Percentiles rank a stretch among this genome's conserved stretches.
Evolutionary conservation across 2,113 vertebrate species (phyloP).

Genomic region (Sitta europaea): DNA sequence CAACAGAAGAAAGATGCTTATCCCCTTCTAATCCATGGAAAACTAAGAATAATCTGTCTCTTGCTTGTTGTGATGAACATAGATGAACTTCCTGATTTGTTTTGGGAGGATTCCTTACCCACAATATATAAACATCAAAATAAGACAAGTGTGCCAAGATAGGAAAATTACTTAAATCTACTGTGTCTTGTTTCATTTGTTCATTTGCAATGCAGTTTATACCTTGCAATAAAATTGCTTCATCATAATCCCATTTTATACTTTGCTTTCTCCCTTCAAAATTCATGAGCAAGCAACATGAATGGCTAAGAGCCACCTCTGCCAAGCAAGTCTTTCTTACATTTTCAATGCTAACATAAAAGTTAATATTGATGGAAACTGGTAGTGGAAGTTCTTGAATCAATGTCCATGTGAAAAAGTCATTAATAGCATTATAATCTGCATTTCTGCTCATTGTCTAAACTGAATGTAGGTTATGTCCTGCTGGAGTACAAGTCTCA

Average conservation of each 20-base stretch:
- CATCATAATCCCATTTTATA: background rate
- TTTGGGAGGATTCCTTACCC: background rate
- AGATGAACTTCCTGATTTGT: background rate
- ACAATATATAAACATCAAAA: background rate
- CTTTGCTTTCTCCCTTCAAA: background rate
- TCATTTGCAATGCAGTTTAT: background rate
- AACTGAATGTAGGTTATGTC: background rate
- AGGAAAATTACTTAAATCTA: background rate
- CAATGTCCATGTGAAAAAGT: background rate
- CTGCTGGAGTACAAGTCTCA: background rate
- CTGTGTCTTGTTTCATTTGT: background rate
- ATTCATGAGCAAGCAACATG: background rate
- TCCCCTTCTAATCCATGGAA: background rate
- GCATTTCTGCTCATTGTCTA: background rate
- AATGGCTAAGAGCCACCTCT: background rate
- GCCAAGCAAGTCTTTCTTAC: background rate
- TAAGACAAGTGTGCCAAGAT: background rate
- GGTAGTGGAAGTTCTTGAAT: background rate
- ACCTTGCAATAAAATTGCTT: background rate
- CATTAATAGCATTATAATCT: background rate
- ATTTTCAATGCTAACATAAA: background rate
- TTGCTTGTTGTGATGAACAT: accelerated
- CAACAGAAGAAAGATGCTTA: background rate
- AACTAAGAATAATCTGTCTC: background rate
- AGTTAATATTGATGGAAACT: background rate